phyloP scores from a whole-genome alignment of 2,113 vertebrate species.

The Apteryx mantelli region DNA sequence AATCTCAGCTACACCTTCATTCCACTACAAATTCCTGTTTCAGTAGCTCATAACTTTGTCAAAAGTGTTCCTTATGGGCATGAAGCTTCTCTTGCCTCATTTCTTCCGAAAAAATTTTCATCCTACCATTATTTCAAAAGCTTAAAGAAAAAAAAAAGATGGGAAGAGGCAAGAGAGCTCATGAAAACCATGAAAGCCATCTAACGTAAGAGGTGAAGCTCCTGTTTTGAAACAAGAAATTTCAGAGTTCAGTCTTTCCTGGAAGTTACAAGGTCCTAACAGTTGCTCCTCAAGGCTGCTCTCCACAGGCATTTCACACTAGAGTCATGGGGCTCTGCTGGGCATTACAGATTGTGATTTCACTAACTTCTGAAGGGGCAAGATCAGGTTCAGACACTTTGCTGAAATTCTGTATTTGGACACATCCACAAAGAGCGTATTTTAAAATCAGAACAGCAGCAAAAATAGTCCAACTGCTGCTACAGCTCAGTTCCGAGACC shows the following conservation, averaged over 20 bases:
- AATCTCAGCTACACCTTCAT: not conserved
- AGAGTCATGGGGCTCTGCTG: not conserved
- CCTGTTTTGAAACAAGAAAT: not conserved
- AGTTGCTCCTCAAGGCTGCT: not conserved
- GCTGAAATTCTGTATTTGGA: not conserved
- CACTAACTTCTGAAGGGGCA: not conserved
- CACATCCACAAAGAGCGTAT: not conserved
- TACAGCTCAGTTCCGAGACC: not conserved
- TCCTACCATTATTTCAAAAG: too few species aligned
- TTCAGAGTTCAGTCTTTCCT: not conserved
- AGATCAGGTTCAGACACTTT: not conserved
- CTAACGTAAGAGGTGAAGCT: not conserved
- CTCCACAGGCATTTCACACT: not conserved
- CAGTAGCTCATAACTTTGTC: not conserved
- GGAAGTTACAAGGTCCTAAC: not conserved
- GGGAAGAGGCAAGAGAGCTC: too few species aligned
- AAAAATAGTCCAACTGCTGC: not conserved
- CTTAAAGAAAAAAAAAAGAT: not conserved
- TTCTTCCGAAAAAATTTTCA: too few species aligned
- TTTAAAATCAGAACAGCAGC: not conserved
- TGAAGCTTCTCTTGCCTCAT: not conserved
- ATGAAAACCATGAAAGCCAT: not conserved
- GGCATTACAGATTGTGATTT: not conserved
- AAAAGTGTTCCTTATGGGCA: not conserved
- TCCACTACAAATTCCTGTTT: not conserved